Percentiles rank a stretch among this genome's conserved stretches.
Evolutionary conservation across 2,888 invertebrate species (phyloP).

Genomic region (Noctua pronuba): DNA sequence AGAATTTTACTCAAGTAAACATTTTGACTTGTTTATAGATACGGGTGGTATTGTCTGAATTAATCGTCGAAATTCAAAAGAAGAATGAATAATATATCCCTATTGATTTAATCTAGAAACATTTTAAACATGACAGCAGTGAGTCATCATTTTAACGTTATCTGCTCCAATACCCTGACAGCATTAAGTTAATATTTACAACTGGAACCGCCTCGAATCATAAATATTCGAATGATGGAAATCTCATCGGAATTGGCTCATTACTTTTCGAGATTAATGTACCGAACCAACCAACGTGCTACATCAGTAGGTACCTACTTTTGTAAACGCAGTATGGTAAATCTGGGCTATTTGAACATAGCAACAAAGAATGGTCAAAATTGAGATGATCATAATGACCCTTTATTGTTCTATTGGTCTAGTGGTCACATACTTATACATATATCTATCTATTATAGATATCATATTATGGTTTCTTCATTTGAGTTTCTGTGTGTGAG

Average conservation of each 20-base stretch:
- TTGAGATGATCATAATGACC: not conserved
- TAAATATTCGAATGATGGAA: constrained; percentile 53
- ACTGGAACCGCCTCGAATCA: constrained; percentile 27
- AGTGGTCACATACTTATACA: not conserved
- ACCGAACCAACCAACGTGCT: not conserved
- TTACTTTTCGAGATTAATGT: constrained; percentile 40
- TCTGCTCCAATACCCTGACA: constrained; percentile 33
- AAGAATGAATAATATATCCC: not conserved
- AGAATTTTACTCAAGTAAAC: too few species aligned
- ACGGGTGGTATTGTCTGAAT: not conserved
- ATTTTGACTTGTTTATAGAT: too few species aligned
- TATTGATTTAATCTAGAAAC: not conserved
- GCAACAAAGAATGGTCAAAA: not conserved
- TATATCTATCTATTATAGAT: too few species aligned
- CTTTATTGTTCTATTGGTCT: not conserved
- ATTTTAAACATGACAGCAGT: constrained; percentile 5
- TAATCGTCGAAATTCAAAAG: not conserved
- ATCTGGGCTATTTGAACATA: not conserved
- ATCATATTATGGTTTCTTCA: too few species aligned
- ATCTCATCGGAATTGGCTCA: constrained; percentile 39
- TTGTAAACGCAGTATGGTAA: not conserved
- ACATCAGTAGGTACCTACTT: not conserved
- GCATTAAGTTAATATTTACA: constrained; percentile 58
- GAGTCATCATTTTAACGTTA: constrained; percentile 47
- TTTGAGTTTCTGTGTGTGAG: too few species aligned